Evolutionary conservation across 2,888 invertebrate genomes (phyloP), one percentile per base, ranked within the genome.

Genomic region (Troglohyphantes excavatus): DNA sequence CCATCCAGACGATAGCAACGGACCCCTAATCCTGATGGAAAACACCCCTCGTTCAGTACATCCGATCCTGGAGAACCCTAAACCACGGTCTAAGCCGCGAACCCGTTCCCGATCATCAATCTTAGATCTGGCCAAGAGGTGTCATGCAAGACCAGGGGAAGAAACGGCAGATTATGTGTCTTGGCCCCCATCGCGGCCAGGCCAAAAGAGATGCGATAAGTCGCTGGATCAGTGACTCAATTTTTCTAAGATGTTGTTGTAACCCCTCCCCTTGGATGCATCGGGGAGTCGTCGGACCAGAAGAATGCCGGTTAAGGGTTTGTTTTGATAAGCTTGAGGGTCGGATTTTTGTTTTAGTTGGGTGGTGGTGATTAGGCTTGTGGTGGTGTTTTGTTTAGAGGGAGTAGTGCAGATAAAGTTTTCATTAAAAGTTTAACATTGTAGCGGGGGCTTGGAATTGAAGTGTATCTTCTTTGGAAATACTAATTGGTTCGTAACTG

Each of bases 71-170:
- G 53, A 59, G 53, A 29, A 75, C 75, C 61, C 26, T 75, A 72
- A 72, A 67, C 79, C 53, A 29, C 27, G 61, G 39, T 70, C 39
- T 68, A 82, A 61, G 82, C 59, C 39, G 6, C 29, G 59, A 27
- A 33, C 70, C 82, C 46, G 19, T 59, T 59, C 61, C 11, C 39
- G 29, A 82, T 82, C 82, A 82, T 82, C 82, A 82, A 82, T 82
- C 82, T 82, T 82, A 46, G 9, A 21, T 19, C 53, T 23, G 82
- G 61, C 17, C 70, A 70, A 46, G 39, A 82, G 70, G 70, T 70
- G 82, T 82, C 82, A 82, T 59, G 33, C 70, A 29, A 46, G 68
- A 19, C 21, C 23, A 26, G 46, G 17, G 65, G 61, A 68, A 59
- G 82, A 70, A 59, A 3, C 46, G 33, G 43, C 23, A 70, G 81